Percentiles rank a stretch among this genome's conserved stretches.
Evolutionary conservation across 2,888 invertebrate species (phyloP).

Genomic region (Diarsia mendica): DNA sequence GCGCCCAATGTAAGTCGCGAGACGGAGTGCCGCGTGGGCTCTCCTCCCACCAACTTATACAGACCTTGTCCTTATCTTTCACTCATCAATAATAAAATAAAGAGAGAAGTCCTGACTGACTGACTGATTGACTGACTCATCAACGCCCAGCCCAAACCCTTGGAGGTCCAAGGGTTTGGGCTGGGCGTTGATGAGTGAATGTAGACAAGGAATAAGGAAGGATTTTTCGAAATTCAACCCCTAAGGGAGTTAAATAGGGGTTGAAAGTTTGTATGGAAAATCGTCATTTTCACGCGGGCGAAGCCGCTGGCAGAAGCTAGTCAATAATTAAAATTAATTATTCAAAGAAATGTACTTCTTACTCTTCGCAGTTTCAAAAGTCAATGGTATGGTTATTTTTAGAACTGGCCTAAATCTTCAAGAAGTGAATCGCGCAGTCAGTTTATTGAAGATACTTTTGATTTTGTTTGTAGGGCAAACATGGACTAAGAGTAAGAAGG

Average conservation of each 20-base stretch:
- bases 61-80: conserved; percentile 67
- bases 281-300: too few species aligned
- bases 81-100: too few species aligned
- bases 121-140: too few species aligned
- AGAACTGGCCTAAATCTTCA: conserved; percentile 5
- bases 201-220: too few species aligned
- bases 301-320: too few species aligned
- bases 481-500: not conserved
- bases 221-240: too few species aligned
- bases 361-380: conserved; percentile 4
- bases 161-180: too few species aligned
- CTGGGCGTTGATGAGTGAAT: too few species aligned
- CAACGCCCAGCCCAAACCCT: too few species aligned
- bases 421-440: not conserved
- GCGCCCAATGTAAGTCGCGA: conserved; percentile 63
- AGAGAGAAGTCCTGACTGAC: too few species aligned
- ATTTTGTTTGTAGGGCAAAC: not conserved
- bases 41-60: conserved; percentile 67
- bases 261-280: too few species aligned
- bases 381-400: not conserved
- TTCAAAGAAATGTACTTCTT: conserved; percentile 17
- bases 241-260: too few species aligned
- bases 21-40: conserved; percentile 68
- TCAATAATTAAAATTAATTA: conserved; percentile 41
- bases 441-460: not conserved